These are phyloP conservation scores for Phocoena sinus DNA, from an alignment of 2,113 vertebrate species.

Conservation along the genomic window DNA sequence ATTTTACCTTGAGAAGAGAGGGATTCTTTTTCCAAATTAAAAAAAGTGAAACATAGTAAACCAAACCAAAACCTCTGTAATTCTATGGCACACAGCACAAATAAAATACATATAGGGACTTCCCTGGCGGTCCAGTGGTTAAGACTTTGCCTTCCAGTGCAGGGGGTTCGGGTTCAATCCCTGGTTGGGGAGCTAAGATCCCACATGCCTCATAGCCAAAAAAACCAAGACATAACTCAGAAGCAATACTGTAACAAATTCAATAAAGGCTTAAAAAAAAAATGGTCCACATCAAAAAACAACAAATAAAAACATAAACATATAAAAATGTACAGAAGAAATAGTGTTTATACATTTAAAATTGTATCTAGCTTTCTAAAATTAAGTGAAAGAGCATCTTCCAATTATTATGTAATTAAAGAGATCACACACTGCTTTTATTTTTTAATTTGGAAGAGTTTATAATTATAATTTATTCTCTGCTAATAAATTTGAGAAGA, in stretches of 20 bases:
- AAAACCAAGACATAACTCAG: too few species aligned
- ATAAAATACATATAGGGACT: background rate
- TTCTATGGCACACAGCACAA: background rate
- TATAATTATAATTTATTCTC: slow-evolving; percentile 3
- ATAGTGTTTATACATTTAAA: background rate
- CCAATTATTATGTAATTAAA: background rate
- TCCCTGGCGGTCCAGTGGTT: too few species aligned
- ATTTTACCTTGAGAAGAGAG: background rate
- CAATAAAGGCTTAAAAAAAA: too few species aligned
- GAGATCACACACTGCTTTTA: background rate
- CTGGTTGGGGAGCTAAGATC: too few species aligned
- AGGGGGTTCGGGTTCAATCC: too few species aligned
- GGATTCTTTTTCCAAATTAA: background rate
- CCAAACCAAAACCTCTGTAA: background rate
- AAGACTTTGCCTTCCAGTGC: too few species aligned
- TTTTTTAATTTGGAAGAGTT: background rate
- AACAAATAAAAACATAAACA: background rate
- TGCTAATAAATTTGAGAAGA: background rate
- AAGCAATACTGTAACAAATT: too few species aligned
- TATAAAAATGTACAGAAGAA: background rate
- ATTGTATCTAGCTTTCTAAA: background rate
- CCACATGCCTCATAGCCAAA: too few species aligned
- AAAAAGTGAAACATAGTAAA: background rate
- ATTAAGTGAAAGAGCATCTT: background rate
- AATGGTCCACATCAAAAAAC: too few species aligned